phyloP scores from a whole-genome alignment of 2,888 invertebrate genomes.

The Rotaria socialis region DNA sequence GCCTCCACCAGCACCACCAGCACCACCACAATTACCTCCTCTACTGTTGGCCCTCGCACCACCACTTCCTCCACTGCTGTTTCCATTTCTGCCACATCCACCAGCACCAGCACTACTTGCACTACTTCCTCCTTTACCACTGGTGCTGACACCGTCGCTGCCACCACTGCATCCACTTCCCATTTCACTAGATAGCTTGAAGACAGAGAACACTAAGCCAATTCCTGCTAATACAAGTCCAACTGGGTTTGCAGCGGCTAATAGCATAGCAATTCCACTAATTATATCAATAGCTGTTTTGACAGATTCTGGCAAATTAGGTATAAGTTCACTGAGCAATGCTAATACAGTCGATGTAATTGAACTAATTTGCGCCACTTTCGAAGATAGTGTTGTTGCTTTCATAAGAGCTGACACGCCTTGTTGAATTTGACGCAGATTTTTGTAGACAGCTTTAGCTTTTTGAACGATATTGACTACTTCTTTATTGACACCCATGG shows the following conservation, averaged over 20 bases:
- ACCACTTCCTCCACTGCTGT: background rate
- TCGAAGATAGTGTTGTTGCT: background rate
- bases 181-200: background rate
- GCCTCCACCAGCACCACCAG: background rate
- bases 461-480: background rate
- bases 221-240: constrained; percentile 1
- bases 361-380: background rate
- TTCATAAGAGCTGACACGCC: background rate
- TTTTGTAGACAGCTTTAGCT: background rate
- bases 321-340: background rate
- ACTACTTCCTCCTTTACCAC: background rate
- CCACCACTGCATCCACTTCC: background rate
- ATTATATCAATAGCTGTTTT: background rate
- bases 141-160: background rate
- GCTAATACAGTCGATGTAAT: background rate
- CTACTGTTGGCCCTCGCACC: no score
- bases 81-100: background rate
- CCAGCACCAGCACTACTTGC: background rate
- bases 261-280: background rate
- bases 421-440: background rate
- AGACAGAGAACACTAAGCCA: background rate
- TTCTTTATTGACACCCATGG: background rate
- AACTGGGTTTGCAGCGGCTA: background rate
- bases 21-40: no score
- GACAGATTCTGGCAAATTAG: background rate